phyloP scores from a whole-genome alignment of 2,113 vertebrate species.

The Todiramphus chloris region DNA sequence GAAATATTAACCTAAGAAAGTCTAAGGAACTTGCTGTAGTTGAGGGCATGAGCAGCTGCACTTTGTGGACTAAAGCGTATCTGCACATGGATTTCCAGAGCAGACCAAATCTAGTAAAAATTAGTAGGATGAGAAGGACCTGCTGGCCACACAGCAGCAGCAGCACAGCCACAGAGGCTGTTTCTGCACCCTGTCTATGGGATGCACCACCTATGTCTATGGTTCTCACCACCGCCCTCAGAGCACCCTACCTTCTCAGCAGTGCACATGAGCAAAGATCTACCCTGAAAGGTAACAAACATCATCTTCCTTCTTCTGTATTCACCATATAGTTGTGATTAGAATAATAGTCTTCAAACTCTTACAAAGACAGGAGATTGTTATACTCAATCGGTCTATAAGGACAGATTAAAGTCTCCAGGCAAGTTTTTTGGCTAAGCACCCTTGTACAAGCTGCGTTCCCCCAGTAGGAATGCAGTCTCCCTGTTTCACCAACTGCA shows the following conservation, averaged over 20 bases:
- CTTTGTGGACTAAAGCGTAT: background rate
- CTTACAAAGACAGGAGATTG: background rate
- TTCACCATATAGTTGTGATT: background rate
- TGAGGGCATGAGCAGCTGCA: background rate
- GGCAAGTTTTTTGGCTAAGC: background rate
- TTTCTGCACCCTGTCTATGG: background rate
- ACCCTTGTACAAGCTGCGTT: background rate
- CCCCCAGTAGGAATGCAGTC: accelerated
- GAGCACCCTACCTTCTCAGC: background rate
- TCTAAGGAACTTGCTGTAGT: background rate
- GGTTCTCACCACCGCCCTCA: background rate
- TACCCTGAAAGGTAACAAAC: background rate
- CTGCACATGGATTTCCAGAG: background rate
- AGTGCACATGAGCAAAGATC: background rate
- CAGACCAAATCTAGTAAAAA: background rate
- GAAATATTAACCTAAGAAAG: background rate
- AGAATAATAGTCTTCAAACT: background rate
- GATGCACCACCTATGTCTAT: background rate
- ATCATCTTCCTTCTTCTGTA: background rate
- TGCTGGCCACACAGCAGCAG: background rate
- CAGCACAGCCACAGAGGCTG: background rate
- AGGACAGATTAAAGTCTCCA: background rate
- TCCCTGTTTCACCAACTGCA: background rate
- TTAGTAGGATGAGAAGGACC: background rate
- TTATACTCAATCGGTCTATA: background rate